Evolutionary conservation across 2,113 vertebrate genomes (phyloP).

Genomic region (Ptyas mucosa): DNA sequence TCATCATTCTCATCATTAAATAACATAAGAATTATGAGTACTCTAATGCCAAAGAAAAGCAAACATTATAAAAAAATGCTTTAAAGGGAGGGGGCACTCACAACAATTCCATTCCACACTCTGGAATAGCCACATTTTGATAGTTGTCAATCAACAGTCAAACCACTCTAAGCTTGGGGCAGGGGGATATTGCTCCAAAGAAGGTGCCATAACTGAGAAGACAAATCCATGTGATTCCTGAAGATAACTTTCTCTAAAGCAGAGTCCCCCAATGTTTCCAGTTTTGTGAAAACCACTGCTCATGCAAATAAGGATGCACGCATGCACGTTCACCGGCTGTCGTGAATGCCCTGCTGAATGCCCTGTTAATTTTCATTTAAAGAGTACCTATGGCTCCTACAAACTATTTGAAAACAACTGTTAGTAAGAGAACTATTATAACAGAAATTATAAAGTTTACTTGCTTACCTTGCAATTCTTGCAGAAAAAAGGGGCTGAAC

Average conservation of each 20-base stretch:
- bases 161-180: not conserved
- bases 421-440: not conserved
- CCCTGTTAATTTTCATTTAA: not conserved
- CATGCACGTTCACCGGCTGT: not conserved
- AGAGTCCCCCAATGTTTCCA: not conserved
- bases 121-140: not conserved
- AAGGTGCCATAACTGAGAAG: not conserved
- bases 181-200: not conserved
- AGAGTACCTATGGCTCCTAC: not conserved
- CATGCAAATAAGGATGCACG: not conserved
- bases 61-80: not conserved
- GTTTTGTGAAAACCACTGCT: not conserved
- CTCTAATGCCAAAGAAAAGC: not conserved
- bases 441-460: not conserved
- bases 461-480: slow-evolving; percentile 81
- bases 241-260: not conserved
- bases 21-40: not conserved
- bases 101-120: not conserved
- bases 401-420: not conserved
- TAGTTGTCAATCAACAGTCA: not conserved
- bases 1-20: not conserved
- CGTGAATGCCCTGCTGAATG: not conserved
- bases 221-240: not conserved
- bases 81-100: not conserved
- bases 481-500: slow-evolving; percentile 86